Base-by-base conservation (phyloP, 35 echinoderm and acorn worm species). In the Apostichopus californicus region DNA sequence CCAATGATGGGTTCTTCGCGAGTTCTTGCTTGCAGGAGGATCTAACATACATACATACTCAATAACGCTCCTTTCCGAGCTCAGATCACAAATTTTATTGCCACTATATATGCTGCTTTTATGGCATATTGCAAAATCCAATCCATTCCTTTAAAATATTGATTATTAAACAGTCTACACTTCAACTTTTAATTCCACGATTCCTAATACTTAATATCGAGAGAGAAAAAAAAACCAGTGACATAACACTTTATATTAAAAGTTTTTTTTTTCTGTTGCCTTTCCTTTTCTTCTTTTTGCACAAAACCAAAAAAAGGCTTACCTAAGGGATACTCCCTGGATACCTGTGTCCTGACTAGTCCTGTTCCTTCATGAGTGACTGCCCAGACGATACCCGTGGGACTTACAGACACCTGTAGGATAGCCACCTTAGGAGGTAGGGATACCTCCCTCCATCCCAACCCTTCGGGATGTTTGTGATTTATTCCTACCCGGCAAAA, bases 301-400 rank as follows among this genome's bases (percentile, higher is more conserved):
- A 46, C 34, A 46, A 46, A 46, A 46, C 34, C 34, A 78, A 8
- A 78, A 59, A 66, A 68, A 25, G 8, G 34, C 93, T 87, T 89
- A 99, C 97, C 97, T 78, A 99, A 28, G 4, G 97, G 97, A 89
- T 95, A 80, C 18, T 99, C 97, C 59, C 95, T 87, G 12, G 97
- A 99, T 8, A 96, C 95, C 60, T 94, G 92, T n/a, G 81, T 93
- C 15, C 97, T 94, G 10, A 99, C 93, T 4, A 95, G 93, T 15
- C 90, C 95, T 66, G 82, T 82, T 10, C 97, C 97, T 87, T 99
- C 97, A 95, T 93, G 95, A 9, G 95, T 96, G n/a, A 99, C 97
- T 28, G 86, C 93, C 97, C 97, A 99, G 63, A 99, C 95, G 11
- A 94, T 90, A 68, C 97, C 97, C 23, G 95, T 92, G 46, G 97